A percentile compares a stretch with the other conserved stretches of the same genome.
These are phyloP conservation scores for Sitophilus oryzae DNA, from an alignment of 1,140 invertebrate genomes.

Conservation along the genomic window DNA sequence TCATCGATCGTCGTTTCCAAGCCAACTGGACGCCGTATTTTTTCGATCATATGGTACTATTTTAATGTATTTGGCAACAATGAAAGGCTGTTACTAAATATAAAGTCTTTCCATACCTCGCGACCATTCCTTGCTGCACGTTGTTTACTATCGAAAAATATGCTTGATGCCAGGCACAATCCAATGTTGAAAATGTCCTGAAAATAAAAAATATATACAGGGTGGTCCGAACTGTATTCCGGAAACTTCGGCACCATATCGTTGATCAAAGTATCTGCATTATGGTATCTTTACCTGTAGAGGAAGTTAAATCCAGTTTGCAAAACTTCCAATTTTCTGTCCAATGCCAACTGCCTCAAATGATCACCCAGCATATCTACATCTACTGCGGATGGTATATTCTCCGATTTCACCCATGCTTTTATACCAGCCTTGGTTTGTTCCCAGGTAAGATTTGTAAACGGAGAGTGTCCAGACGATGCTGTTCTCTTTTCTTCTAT, in stretches of 20 bases:
- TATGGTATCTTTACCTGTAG: too few species aligned
- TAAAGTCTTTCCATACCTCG: constrained; percentile 37
- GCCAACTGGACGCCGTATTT: too few species aligned
- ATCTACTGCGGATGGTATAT: constrained; percentile 41
- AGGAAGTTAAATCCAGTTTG: constrained; percentile 41
- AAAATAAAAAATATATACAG: too few species aligned
- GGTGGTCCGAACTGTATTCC: too few species aligned
- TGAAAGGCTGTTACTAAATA: constrained; percentile 27
- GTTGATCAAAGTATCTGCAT: too few species aligned
- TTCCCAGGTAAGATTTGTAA: constrained; percentile 31
- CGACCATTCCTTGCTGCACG: constrained; percentile 43
- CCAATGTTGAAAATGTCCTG: constrained; percentile 36
- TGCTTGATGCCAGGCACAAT: constrained; percentile 42
- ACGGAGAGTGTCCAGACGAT: too few species aligned
- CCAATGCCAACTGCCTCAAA: constrained; percentile 37
- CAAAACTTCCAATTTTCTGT: constrained; percentile 39
- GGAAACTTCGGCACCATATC: too few species aligned
- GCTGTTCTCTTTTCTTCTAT: too few species aligned
- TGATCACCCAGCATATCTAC: constrained; percentile 43
- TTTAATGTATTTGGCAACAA: constrained; percentile 23
- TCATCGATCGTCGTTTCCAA: too few species aligned
- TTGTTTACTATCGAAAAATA: constrained; percentile 38
- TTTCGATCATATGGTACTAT: too few species aligned
- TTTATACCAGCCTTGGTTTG: constrained; percentile 42
- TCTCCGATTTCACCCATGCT: constrained; percentile 42